Base-by-base conservation (phyloP, 64 coral and sea anemone genomes). In the Exaiptasia diaphana region DNA sequence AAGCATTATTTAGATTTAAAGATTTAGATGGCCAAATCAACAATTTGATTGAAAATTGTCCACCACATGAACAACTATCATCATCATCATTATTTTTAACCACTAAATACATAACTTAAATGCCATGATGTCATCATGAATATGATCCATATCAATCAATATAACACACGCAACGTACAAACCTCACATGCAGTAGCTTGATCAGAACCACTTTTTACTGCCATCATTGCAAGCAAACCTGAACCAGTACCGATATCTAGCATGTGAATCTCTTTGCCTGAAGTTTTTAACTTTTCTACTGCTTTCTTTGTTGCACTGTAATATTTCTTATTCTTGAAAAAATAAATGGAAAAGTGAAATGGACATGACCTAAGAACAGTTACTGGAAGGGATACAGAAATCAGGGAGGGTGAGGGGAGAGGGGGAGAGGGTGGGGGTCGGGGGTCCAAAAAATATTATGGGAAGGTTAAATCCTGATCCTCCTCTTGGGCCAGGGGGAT, bases 151-250 rank as follows among this genome's bases (percentile, higher is more conserved):
- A n/a, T n/a, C n/a, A n/a, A n/a, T n/a, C n/a, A n/a, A n/a, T n/a
- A n/a, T n/a, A n/a, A n/a, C n/a, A n/a, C n/a, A n/a, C n/a, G n/a
- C n/a, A n/a, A n/a, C n/a, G n/a, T 5, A 77, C 80, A 85, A 45
- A 97, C 93, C 74, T 99, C 95, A 55, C 89, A 99, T 21, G 95
- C 95, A 5, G 90, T 92, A 49, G 86, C 85, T 39, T 21, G 70
- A 35, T 89, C 85, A 58, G 90, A 79, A 70, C 95, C 95, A 75
- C 64, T 80, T 25, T 60, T 58, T 13, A 79, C 90, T 24, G 95
- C 90, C 75, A 99, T 83, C 95, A 99, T 99, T 4, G 95, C 90
- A n/a, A 99, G 14, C 18, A 99, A 44, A 12, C 95, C 95, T 88
- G 95, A 88, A 9, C 95, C 90, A 53, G 90, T 99, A 23, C 85